Evolutionary conservation across 2,113 vertebrate genomes (phyloP).

Genomic region (Colius striatus): DNA sequence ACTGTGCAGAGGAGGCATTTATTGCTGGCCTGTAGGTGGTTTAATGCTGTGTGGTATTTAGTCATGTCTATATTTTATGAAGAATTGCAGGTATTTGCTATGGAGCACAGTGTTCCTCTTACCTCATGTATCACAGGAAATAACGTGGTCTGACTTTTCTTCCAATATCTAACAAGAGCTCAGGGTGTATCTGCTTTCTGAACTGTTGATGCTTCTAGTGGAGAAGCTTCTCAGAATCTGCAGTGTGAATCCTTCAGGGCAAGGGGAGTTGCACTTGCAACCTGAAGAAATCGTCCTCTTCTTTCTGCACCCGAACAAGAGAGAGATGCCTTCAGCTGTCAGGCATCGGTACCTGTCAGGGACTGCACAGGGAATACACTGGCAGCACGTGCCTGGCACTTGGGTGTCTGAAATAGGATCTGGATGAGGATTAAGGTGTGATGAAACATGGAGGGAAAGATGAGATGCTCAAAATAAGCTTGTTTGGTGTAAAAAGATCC

Average conservation of each 20-base stretch:
- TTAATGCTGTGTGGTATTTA: not conserved
- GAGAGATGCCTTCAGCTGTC: not conserved
- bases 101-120: not conserved
- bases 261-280: fast-evolving
- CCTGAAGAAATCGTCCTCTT: not conserved
- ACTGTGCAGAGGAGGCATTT: not conserved
- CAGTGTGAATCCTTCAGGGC: not conserved
- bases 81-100: not conserved
- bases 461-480: not conserved
- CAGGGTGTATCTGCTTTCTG: not conserved
- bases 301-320: not conserved
- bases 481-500: not conserved
- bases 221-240: not conserved
- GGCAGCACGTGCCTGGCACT: not conserved
- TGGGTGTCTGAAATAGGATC: not conserved
- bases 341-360: fast-evolving
- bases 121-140: not conserved
- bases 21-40: not conserved
- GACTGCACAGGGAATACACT: not conserved
- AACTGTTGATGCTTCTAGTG: not conserved
- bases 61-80: not conserved
- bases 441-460: not conserved
- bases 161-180: not conserved
- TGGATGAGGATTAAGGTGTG: not conserved
- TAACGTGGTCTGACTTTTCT: not conserved